Base-by-base conservation (phyloP, 2,888 invertebrate genomes). In the Tinea semifulvella region DNA sequence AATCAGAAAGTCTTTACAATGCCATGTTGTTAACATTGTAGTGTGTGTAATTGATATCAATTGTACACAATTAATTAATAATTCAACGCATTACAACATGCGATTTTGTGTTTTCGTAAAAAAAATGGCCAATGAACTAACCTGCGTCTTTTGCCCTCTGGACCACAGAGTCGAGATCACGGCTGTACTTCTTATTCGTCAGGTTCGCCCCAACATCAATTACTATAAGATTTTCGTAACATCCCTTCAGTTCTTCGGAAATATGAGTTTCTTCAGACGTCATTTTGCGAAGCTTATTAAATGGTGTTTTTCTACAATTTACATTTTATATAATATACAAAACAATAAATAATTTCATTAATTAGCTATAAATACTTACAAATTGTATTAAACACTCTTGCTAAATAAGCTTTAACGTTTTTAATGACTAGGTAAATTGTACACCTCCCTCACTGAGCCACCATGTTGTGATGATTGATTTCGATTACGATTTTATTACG, bases 131-230 rank as follows among this genome's bases (percentile, higher is more conserved):
- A 36, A 36, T 5, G 5, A 25, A 44, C 61, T 60, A 77, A 91
- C 93, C 95, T 73, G 95, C 88, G 84, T 95, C 94, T 84, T 92
- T 92, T 53, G 95, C 94, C 77, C 96, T 85, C 77, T 94, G 91
- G 50, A 96, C 85, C 6, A 96, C 95, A 48, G 92, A 90, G 77
- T 96, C 95, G 65, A 96, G 84, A 83, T 96, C 96, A 69, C 94
- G 87, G 66, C 89, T 88, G 73, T 92, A 96, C 75, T 96, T 96
- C 74, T 94, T 94, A 76, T 95, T 95, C 18, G 94, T 95, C 61
- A 96, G 83, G 86, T 96, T 96, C 48, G 95, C 94, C 57, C 95
- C 95, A 53, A 93, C 89, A 76, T 96, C 96, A 53, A 95, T 90
- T 58, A 96, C 87, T 71, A 95, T 92, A 68, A 96, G 90, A 80